phyloP scores from a whole-genome alignment of 2,797 vertebrate genomes.

The Karalla daura region DNA sequence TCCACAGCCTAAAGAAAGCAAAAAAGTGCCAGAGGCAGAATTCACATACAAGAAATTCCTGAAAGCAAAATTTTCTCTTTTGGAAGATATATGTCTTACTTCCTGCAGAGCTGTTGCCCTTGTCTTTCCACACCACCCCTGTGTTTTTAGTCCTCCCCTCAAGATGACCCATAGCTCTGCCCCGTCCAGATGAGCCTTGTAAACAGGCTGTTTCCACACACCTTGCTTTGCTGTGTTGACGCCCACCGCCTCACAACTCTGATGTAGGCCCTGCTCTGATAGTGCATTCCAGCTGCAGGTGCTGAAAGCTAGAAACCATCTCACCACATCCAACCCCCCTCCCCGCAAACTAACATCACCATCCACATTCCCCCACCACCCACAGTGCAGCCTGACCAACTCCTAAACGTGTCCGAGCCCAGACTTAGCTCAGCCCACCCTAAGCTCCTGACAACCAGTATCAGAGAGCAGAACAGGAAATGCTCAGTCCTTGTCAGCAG shows the following conservation, averaged over 20 bases:
- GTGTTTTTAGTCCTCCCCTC: slow-evolving; percentile 81
- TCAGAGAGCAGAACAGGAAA: slow-evolving; percentile 84
- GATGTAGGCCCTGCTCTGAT: slow-evolving; percentile 74
- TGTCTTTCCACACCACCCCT: slow-evolving; percentile 65
- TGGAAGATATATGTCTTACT: slow-evolving; percentile 75
- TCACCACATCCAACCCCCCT: slow-evolving; percentile 35
- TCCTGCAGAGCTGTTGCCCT: slow-evolving; percentile 55
- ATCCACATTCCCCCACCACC: slow-evolving; percentile 50
- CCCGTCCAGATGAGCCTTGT: slow-evolving; percentile 82
- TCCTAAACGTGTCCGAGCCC: slow-evolving; percentile 50
- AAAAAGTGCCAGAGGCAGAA: slow-evolving; percentile 77
- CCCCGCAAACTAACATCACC: slow-evolving; percentile 33
- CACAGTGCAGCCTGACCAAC: slow-evolving; percentile 69
- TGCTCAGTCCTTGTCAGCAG: slow-evolving; percentile 87
- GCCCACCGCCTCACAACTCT: slow-evolving; percentile 76
- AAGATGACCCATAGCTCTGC: slow-evolving; percentile 75
- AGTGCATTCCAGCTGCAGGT: slow-evolving; percentile 80
- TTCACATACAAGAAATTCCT: slow-evolving; percentile 69
- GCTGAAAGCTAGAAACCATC: slow-evolving; percentile 90
- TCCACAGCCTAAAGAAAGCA: slow-evolving; percentile 74
- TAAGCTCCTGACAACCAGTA: slow-evolving; percentile 56
- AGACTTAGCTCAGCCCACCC: slow-evolving; percentile 48
- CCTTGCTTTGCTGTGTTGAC: slow-evolving; percentile 83
- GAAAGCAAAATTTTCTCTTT: slow-evolving; percentile 60
- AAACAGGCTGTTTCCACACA: slow-evolving; percentile 86